phyloP scores from a whole-genome alignment of 2,888 invertebrate species.

The Volucella bombylans region DNA sequence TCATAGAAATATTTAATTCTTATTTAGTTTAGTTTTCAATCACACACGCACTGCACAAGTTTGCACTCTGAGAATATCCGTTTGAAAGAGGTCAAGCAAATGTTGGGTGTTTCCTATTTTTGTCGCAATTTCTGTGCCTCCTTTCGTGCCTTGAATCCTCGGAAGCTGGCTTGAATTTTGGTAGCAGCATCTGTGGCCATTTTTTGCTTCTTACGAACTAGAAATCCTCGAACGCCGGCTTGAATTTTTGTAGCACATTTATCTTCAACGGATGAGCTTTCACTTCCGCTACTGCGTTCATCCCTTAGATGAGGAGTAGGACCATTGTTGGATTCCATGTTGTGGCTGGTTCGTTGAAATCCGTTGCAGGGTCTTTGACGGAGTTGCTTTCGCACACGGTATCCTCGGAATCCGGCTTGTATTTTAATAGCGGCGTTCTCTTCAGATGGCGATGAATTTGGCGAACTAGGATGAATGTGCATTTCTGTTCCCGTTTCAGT shows the following conservation, averaged over 20 bases:
- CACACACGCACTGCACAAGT: constrained; percentile 66
- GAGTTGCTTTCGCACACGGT: constrained; percentile 83
- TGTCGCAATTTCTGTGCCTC: constrained; percentile 80
- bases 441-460: constrained; percentile 80
- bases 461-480: constrained; percentile 82
- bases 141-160: constrained; percentile 82
- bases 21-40: constrained; percentile 33
- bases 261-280: constrained; percentile 77
- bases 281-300: constrained; percentile 66
- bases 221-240: constrained; percentile 81
- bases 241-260: constrained; percentile 82
- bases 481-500: constrained; percentile 77
- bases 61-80: constrained; percentile 50
- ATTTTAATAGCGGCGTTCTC: constrained; percentile 84
- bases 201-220: constrained; percentile 81
- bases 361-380: constrained; percentile 74
- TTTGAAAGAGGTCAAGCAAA: constrained; percentile 29
- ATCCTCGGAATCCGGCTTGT: constrained; percentile 85
- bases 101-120: constrained; percentile 70
- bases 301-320: constrained; percentile 62
- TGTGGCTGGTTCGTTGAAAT: constrained; percentile 35
- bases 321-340: constrained; percentile 62
- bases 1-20: neutral
- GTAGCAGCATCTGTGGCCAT: constrained; percentile 81
- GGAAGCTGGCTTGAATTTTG: constrained; percentile 82